These are phyloP conservation scores for Sinodicranocentrus sp. DNA, from an alignment of 2,888 invertebrate genomes.

Conservation along the genomic window DNA sequence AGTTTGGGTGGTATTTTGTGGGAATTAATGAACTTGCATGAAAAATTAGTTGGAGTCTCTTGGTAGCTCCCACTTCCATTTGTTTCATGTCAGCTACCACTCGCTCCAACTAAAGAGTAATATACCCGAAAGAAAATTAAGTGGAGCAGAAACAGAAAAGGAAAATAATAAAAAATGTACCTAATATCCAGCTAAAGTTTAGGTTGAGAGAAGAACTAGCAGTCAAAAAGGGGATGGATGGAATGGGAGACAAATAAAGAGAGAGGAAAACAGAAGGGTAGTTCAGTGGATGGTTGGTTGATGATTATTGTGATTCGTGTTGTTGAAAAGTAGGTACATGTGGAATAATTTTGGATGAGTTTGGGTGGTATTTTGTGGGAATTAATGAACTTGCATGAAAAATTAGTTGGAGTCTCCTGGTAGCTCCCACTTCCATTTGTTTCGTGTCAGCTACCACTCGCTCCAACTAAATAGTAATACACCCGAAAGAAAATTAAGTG, in stretches of 20 bases:
- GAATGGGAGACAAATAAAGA: background rate
- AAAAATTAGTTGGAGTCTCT: constrained; percentile 59
- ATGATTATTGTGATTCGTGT: constrained; percentile 59
- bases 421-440: constrained; percentile 63
- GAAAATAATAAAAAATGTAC: constrained; percentile 15
- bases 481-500: background rate
- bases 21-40: constrained; percentile 65
- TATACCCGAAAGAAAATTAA: background rate
- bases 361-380: constrained; percentile 62
- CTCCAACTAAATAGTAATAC: too few species aligned
- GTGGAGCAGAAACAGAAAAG: constrained; percentile 31
- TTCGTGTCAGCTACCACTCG: constrained; percentile 41
- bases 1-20: constrained; percentile 57
- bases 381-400: constrained; percentile 65
- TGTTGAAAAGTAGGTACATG: constrained; percentile 35
- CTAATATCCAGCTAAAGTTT: background rate
- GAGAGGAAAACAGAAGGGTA: constrained; percentile 25
- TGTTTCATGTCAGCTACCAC: constrained; percentile 49
- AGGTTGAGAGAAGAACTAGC: background rate
- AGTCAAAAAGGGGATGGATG: background rate
- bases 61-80: constrained; percentile 59
- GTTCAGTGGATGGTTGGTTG: constrained; percentile 54
- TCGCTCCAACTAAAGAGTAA: too few species aligned
- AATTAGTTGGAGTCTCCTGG: constrained; percentile 54
- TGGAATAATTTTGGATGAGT: constrained; percentile 58